A percentile compares a stretch with the other conserved stretches of the same genome.
Conservation (phyloP, 2,888 invertebrate species). For the Agrotis ipsilon region DNA sequence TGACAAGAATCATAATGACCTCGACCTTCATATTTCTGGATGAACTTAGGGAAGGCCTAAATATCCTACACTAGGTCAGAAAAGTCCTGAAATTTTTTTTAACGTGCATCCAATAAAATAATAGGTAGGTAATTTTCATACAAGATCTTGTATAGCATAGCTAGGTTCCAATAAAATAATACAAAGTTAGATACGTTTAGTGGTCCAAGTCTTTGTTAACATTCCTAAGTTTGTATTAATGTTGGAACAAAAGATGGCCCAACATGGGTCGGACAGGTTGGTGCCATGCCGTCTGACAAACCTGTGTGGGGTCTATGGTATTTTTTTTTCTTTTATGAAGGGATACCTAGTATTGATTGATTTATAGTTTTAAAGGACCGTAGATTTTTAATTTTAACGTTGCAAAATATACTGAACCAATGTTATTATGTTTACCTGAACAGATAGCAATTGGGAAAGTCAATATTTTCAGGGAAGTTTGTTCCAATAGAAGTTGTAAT, state of each 20-base stretch:
- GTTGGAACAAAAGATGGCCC: slow-evolving; percentile 54
- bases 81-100: background rate
- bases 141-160: no score
- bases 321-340: slow-evolving; percentile 48
- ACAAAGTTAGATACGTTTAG: background rate
- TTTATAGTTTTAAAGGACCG: slow-evolving; percentile 43
- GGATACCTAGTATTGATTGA: slow-evolving; percentile 51
- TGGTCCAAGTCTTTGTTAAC: slow-evolving; percentile 28
- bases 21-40: no score
- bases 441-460: no score
- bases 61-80: no score
- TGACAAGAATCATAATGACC: no score
- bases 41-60: no score
- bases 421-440: background rate
- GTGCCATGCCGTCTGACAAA: slow-evolving; percentile 75
- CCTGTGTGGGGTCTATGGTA: slow-evolving; percentile 67
- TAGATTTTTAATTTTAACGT: background rate
- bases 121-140: no score
- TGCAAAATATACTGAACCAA: background rate
- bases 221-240: slow-evolving; percentile 58
- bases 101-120: background rate
- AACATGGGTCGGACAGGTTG: slow-evolving; percentile 60
- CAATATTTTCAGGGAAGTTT: no score
- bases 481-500: background rate
- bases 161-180: no score